Conservation (phyloP, 2,797 vertebrate genomes). For the Clarias platycephalus region DNA sequence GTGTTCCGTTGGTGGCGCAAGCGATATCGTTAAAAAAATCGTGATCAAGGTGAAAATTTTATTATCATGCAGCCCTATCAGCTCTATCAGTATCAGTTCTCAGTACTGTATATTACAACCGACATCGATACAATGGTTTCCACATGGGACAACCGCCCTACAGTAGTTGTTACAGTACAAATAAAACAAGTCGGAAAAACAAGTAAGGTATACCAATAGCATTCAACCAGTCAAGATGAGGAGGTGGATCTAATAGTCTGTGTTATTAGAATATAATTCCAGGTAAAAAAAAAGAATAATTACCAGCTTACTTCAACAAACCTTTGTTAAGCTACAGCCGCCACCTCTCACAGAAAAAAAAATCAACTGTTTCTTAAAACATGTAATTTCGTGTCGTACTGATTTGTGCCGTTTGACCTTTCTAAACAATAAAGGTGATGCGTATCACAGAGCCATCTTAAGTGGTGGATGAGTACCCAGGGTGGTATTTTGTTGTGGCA, state of each 20-base stretch:
- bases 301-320: not conserved
- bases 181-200: not conserved
- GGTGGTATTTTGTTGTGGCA: not conserved
- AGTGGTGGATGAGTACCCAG: not conserved
- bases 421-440: not conserved
- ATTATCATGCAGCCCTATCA: no score
- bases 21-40: no score
- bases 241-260: not conserved
- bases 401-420: not conserved
- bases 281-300: not conserved
- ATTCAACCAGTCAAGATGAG: not conserved
- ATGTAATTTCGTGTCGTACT: not conserved
- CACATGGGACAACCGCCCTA: not conserved
- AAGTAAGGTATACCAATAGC: not conserved
- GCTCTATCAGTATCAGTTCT: not conserved
- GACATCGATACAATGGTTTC: not conserved
- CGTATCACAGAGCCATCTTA: not conserved
- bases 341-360: not conserved
- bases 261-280: not conserved
- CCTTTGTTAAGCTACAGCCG: not conserved
- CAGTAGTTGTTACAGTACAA: not conserved
- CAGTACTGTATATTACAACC: not conserved
- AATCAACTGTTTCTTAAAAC: not conserved
- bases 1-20: no score
- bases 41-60: no score